These are phyloP conservation scores for Hedya salicella DNA, from an alignment of 2,888 invertebrate species.

Conservation along the genomic window DNA sequence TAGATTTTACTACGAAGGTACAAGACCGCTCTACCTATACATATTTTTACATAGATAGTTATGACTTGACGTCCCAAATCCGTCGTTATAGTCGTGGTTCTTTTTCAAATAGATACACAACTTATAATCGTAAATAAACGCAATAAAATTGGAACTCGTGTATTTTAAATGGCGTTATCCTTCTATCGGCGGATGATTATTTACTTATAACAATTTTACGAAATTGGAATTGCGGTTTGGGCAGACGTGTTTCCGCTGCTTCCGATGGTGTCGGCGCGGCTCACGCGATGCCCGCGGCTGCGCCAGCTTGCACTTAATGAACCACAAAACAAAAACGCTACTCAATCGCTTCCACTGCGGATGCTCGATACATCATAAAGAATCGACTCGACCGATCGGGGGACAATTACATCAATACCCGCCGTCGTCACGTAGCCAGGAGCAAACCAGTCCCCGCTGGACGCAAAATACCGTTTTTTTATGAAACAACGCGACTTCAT, in stretches of 20 bases:
- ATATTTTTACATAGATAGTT: no score
- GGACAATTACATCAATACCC: slow-evolving; percentile 77
- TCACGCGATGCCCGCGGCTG: slow-evolving; percentile 68
- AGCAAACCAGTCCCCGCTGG: slow-evolving; percentile 72
- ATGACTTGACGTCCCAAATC: neutral
- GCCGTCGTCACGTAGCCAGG: slow-evolving; percentile 68
- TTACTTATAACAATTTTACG: slow-evolving; percentile 58
- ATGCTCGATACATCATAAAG: slow-evolving; percentile 61
- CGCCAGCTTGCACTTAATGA: slow-evolving; percentile 33
- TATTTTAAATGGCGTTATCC: slow-evolving; percentile 60
- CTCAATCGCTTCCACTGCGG: slow-evolving; percentile 62
- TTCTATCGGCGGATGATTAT: slow-evolving; percentile 63
- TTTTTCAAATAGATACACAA: neutral
- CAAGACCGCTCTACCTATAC: no score
- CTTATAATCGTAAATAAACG: neutral
- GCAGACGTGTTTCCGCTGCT: slow-evolving; percentile 82
- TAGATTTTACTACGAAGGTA: slow-evolving; percentile 3
- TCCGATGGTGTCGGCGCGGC: slow-evolving; percentile 67
- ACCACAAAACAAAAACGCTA: slow-evolving; percentile 55
- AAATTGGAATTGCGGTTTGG: slow-evolving; percentile 83
- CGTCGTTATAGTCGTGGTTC: neutral
- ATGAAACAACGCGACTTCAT: slow-evolving; percentile 78
- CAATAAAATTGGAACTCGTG: slow-evolving; percentile 18
- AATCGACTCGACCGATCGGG: slow-evolving; percentile 64
- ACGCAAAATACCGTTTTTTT: slow-evolving; percentile 75